Evolutionary conservation across 2,888 invertebrate species (phyloP), one percentile per base, ranked within the genome.

Genomic region (Drosophila subquinaria): DNA sequence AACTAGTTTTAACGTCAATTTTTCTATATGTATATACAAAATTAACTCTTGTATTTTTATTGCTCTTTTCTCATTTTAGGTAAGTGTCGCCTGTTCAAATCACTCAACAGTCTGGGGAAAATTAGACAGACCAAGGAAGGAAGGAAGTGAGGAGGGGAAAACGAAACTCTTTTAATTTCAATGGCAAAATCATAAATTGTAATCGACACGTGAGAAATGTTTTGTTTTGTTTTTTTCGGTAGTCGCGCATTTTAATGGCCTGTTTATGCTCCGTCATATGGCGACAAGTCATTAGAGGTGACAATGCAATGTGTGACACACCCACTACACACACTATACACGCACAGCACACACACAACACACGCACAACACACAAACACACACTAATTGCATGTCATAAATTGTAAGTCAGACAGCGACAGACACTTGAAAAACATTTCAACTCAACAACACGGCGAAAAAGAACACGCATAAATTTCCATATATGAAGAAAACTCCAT

Each of bases 261-360:
- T 84, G 89, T 89, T 84, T 89, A 88, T 84, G 89, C 76, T 67
- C 48, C 59, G 70, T 75, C 79, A 70, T 69, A 63, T 61, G 81
- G 65, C 69, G 82, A 45, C 82, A 73, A 81, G 84, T 89, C 84
- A 84, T 84, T 84, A 81, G 76, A 87, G 88, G 84, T 84, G 84
- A 81, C 89, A 84, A 89, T 87, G 76, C 89, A 81, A 83, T 83
- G 78, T 48, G 66, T 48, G 66, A 47, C 57, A 70, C 73, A 73
- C 59, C 17, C 80, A 60, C 63, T 23, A 45, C 45, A 60, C 52
- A 40, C 47, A 11, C 42, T 3, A 9, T 1, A 50, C 51, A 11
- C 13, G 33, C 79, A 38, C 62, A 43, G 33, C 56, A 17, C 38
- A 20, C 55, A 33, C 61, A n/a, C n/a, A n/a, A n/a, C n/a, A n/a